Evolutionary conservation across 1,140 invertebrate genomes (phyloP), one percentile per base, ranked within the genome.

Genomic region (Brevipalpus yothersi): DNA sequence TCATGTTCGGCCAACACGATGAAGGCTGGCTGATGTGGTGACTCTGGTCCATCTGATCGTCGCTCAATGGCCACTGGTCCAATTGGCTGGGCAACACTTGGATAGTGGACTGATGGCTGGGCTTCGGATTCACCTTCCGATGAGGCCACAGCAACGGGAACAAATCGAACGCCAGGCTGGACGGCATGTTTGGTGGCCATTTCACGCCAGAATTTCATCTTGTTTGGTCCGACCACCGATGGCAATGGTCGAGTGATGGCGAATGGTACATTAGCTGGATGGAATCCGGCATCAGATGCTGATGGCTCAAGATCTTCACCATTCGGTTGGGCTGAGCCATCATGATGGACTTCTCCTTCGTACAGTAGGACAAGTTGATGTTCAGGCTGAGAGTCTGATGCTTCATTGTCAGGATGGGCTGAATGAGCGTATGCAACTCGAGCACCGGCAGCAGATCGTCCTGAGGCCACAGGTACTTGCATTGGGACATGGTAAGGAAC

Each of bases 191-290:
- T 60, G n/a, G 59, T 53, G 42, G 41, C 59, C 12, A 53, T 15
- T 54, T 60, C 59, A 5, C 59, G 49, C 51, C 49, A 60, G 7
- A 60, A 39, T 54, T 60, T 60, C 53, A 60, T 39, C 42, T 60
- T 60, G 39, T 31, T 55, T 19, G 53, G 40, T 3, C 15, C 15
- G 4, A 31, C 39, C 15, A 41, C 54, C n/a, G 47, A 12, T 11
- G 49, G 51, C n/a, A 19, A 51, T 15, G 49, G 59, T 12, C 42
- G 49, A 23, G 17, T 23, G 8, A 60, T n/a, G 39, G 54, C 21
- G 47, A n/a, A 42, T 19, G 13, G 21, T 1, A n/a, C 49, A 23
- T 53, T 53, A 31, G 23, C n/a, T 19, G 21, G 11, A 12, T n/a
- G 19, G 10, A n/a, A 54, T 41, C 15, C n/a, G 7, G 43, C 45